phyloP scores from a whole-genome alignment of 2,888 invertebrate species.

The Caenorhabditis zanzibari region DNA sequence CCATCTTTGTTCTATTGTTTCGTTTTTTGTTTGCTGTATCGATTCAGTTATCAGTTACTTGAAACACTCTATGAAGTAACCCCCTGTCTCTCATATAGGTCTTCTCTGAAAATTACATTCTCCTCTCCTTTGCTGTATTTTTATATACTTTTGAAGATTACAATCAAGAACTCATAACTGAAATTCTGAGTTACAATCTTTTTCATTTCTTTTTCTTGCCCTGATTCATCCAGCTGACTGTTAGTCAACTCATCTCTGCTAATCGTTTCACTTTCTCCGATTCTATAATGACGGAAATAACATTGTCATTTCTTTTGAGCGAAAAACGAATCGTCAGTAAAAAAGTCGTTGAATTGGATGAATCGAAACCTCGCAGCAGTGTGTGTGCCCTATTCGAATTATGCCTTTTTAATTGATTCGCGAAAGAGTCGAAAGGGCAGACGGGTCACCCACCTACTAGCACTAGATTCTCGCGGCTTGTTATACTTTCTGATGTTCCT shows the following conservation, averaged over 20 bases:
- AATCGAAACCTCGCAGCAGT: slow-evolving; percentile 5
- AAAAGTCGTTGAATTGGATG: background rate
- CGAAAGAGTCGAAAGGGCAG: slow-evolving; percentile 51
- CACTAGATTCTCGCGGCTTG: slow-evolving; percentile 24
- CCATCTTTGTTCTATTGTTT: slow-evolving; percentile 5
- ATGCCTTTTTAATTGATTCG: slow-evolving; percentile 57
- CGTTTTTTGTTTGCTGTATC: background rate
- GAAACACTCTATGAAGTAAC: background rate
- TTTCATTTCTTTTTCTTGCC: background rate
- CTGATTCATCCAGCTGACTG: background rate
- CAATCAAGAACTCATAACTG: background rate
- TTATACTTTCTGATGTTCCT: slow-evolving; percentile 49
- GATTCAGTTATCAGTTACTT: background rate
- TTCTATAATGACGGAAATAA: background rate
- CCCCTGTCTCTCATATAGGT: background rate
- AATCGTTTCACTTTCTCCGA: background rate
- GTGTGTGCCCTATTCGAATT: slow-evolving; percentile 35
- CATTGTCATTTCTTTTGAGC: slow-evolving; percentile 10
- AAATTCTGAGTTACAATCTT: background rate
- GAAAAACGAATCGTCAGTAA: slow-evolving; percentile 25
- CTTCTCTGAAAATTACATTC: background rate
- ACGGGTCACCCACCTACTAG: slow-evolving; percentile 40
- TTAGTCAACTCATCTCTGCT: background rate
- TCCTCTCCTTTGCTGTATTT: background rate
- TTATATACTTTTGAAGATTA: background rate